Percentiles rank a stretch among this genome's conserved stretches.
Conservation (phyloP, 2,888 invertebrate species). For the Lysandra bellargus region DNA sequence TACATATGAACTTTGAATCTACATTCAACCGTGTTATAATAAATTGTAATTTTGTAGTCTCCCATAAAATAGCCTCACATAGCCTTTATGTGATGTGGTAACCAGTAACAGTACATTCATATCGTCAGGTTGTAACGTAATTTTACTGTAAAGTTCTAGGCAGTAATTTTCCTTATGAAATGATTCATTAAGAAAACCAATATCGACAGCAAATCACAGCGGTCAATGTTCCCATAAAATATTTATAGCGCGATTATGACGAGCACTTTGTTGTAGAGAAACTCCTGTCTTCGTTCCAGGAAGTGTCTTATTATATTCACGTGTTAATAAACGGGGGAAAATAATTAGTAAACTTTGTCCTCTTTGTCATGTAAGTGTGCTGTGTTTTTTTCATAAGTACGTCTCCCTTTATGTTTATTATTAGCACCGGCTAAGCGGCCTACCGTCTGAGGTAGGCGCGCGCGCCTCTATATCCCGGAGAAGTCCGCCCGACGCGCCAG, state of each 20-base stretch:
- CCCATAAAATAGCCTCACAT: neutral
- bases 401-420: constrained; percentile 74
- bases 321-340: constrained; percentile 23
- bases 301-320: constrained; percentile 36
- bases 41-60: neutral
- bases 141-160: neutral
- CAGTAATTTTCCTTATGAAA: neutral
- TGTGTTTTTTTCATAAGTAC: constrained; percentile 65
- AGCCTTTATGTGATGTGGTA: neutral
- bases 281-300: neutral
- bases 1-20: neutral
- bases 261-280: constrained; percentile 11
- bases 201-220: constrained; percentile 9
- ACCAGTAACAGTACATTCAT: neutral
- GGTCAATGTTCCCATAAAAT: constrained; percentile 22
- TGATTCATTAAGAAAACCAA: neutral
- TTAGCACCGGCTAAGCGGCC: constrained; percentile 76
- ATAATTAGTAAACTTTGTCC: constrained; percentile 46
- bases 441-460: constrained; percentile 72
- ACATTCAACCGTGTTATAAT: neutral
- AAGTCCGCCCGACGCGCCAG: constrained; percentile 55
- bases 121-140: neutral
- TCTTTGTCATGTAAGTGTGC: constrained; percentile 68
- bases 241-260: constrained; percentile 25
- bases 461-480: constrained; percentile 48